Percentiles rank a stretch among this genome's conserved stretches.
Evolutionary conservation across 1,140 invertebrate genomes (phyloP).

Genomic region (Coenobita brevimanus): DNA sequence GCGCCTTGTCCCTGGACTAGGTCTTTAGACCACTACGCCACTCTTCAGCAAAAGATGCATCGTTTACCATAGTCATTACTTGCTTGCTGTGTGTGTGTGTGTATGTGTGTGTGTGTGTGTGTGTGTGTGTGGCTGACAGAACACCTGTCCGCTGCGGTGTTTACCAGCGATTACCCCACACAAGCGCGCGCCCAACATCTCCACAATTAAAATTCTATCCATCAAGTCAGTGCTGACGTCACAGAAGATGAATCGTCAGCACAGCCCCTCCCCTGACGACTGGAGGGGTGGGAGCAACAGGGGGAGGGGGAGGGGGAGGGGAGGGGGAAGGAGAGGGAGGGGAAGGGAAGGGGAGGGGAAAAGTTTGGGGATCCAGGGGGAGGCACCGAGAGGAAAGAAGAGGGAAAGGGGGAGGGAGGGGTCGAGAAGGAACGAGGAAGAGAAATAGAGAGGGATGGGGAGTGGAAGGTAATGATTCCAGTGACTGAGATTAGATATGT

Average conservation of each 20-base stretch:
- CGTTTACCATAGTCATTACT: no score
- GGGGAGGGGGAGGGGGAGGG: not conserved
- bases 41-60: no score
- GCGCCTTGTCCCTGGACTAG: no score
- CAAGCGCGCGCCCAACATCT: not conserved
- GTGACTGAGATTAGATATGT: no score
- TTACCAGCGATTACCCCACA: constrained; percentile 16
- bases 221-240: constrained; percentile 46
- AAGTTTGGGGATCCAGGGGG: not conserved
- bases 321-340: not conserved
- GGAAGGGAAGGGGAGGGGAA: not conserved
- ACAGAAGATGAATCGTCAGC: constrained; percentile 30
- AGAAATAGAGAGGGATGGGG: not conserved
- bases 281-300: not conserved
- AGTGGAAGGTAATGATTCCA: no score
- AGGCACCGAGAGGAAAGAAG: not conserved
- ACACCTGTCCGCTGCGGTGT: constrained; percentile 15
- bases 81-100: no score
- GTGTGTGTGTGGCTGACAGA: not conserved
- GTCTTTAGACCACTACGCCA: no score
- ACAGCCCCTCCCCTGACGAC: not conserved
- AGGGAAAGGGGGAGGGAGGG: not conserved
- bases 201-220: constrained; percentile 49
- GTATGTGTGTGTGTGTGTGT: no score
- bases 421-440: not conserved